Evolutionary conservation across 2,113 vertebrate species (phyloP).

Genomic region (Vidua chalybeata): DNA sequence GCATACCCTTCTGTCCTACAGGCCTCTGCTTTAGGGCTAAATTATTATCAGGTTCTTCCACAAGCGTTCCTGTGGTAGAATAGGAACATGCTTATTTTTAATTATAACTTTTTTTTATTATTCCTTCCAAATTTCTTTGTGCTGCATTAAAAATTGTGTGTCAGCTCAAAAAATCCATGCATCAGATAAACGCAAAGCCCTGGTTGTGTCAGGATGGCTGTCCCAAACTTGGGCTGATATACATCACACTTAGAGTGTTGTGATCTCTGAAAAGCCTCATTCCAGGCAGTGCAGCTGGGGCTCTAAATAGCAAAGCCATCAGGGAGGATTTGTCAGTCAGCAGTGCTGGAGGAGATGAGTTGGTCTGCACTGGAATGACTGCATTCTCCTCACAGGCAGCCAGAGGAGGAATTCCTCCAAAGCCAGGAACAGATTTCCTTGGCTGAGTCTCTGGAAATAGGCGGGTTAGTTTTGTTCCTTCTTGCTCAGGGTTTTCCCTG

Average conservation of each 20-base stretch:
- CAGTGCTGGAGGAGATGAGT: not conserved
- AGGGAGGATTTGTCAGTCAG: slow-evolving; percentile 6
- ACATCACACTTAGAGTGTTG: not conserved
- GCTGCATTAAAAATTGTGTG: not conserved
- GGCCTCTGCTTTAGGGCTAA: not conserved
- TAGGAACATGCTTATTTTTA: not conserved
- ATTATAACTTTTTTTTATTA: not conserved
- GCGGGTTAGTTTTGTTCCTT: not conserved
- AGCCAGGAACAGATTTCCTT: not conserved
- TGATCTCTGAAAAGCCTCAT: not conserved
- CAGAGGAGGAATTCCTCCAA: not conserved
- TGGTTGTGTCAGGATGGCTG: not conserved
- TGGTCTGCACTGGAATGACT: not conserved
- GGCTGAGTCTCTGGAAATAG: not conserved
- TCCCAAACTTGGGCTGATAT: not conserved
- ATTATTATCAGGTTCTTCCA: not conserved
- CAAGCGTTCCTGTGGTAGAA: not conserved
- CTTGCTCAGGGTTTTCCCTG: not conserved
- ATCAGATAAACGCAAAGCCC: not conserved
- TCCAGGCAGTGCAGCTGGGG: not conserved
- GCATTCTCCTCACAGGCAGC: not conserved
- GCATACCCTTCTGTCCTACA: not conserved
- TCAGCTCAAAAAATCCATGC: not conserved
- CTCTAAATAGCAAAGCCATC: not conserved
- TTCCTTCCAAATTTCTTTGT: not conserved